Percentiles rank a stretch among this genome's conserved stretches.
Evolutionary conservation across 2,888 invertebrate species (phyloP).

Genomic region (Micoletzkya japonica): DNA sequence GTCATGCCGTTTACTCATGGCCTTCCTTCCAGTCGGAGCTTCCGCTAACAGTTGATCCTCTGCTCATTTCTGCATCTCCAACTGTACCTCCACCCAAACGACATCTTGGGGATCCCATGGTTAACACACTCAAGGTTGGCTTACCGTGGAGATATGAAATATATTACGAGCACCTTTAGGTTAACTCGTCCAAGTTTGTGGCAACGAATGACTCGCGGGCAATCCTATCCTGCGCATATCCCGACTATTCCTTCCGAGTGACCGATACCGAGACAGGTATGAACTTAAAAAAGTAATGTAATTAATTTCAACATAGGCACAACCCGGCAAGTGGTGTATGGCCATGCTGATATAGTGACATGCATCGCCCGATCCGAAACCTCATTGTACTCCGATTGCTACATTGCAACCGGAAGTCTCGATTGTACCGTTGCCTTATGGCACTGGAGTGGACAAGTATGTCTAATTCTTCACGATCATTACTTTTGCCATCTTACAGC

Average conservation of each 20-base stretch:
- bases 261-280: slow-evolving; percentile 92
- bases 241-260: slow-evolving; percentile 98
- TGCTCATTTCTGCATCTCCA: slow-evolving; percentile 74
- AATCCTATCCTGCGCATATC: slow-evolving; percentile 96
- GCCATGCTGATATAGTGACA: slow-evolving; percentile 97
- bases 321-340: slow-evolving; percentile 96
- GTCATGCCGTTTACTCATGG: neutral
- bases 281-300: neutral
- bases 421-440: slow-evolving; percentile 97
- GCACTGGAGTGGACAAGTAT: slow-evolving; percentile 86
- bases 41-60: slow-evolving; percentile 92
- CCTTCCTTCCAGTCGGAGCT: slow-evolving; percentile 74
- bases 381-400: slow-evolving; percentile 98
- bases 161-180: neutral
- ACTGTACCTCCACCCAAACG: slow-evolving; percentile 73
- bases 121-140: slow-evolving; percentile 88
- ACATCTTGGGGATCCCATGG: slow-evolving; percentile 95
- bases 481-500: slow-evolving; percentile 33
- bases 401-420: slow-evolving; percentile 94
- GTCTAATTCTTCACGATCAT: neutral
- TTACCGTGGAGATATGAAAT: neutral
- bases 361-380: slow-evolving; percentile 96
- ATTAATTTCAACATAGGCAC: slow-evolving; percentile 73
- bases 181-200: slow-evolving; percentile 77
- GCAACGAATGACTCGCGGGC: slow-evolving; percentile 95